Conservation (phyloP, 2,888 invertebrate species). For the Oeneis ivallda region DNA sequence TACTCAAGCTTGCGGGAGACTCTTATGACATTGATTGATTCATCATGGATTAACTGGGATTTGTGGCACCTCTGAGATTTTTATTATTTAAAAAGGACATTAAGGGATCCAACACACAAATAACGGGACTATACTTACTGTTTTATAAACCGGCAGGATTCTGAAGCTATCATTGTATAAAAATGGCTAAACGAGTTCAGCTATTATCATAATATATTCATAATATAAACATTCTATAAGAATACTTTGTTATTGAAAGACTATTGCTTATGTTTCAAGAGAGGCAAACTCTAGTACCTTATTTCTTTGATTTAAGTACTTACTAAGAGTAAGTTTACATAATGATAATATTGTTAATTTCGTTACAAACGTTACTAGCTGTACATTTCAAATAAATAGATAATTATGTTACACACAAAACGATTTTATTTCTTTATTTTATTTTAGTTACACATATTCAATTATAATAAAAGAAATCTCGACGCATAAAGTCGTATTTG, state of each 20-base stretch:
- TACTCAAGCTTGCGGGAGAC: no score
- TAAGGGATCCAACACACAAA: not conserved
- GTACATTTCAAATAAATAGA: conserved; percentile 27
- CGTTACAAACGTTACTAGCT: conserved; percentile 23
- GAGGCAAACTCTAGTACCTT: conserved; percentile 43
- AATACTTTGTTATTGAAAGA: conserved; percentile 35
- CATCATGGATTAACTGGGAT: no score
- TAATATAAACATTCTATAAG: conserved; percentile 29
- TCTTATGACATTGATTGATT: no score
- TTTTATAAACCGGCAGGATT: conserved; percentile 29
- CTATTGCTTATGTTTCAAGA: conserved; percentile 59
- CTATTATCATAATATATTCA: not conserved
- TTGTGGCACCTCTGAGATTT: no score
- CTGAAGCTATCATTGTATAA: conserved; percentile 33
- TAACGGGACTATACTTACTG: not conserved
- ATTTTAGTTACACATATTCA: conserved; percentile 14
- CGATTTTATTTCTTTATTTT: conserved; percentile 20
- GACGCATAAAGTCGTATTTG: conserved; percentile 16
- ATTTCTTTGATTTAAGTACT: conserved; percentile 18
- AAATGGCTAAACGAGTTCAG: conserved; percentile 27
- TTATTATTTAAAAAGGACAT: no score
- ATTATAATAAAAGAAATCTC: conserved; percentile 5
- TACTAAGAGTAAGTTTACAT: conserved; percentile 4
- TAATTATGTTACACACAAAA: conserved; percentile 30
- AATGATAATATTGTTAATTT: not conserved